Conservation (phyloP, 2,113 vertebrate species). For the Pardalotus punctatus region DNA sequence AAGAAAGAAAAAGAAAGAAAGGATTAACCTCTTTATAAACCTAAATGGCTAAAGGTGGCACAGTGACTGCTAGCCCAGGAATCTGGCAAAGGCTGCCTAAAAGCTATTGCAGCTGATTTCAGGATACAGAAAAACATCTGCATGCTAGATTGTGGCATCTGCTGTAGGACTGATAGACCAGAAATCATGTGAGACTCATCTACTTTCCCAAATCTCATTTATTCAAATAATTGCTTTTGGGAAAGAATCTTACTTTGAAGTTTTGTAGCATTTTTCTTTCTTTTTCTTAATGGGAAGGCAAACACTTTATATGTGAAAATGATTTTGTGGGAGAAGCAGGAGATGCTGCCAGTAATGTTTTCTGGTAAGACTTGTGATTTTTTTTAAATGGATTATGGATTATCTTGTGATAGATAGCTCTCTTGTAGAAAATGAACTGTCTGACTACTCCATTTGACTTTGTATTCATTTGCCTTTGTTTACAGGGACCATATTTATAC, state of each 20-base stretch:
- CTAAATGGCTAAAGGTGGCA: neutral
- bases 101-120: neutral
- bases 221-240: neutral
- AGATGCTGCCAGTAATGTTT: neutral
- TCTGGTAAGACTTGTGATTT: neutral
- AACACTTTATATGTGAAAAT: neutral
- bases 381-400: neutral
- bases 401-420: neutral
- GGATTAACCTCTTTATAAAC: neutral
- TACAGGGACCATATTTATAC: constrained; percentile 98
- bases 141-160: neutral
- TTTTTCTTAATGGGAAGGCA: neutral
- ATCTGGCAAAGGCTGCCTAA: neutral
- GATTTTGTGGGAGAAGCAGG: neutral
- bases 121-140: neutral
- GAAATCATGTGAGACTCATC: neutral
- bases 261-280: neutral
- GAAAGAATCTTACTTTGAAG: neutral
- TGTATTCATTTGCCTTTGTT: constrained; percentile 60
- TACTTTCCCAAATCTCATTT: neutral
- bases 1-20: too few relatives aligned
- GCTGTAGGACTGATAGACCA: neutral
- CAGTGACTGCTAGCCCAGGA: neutral
- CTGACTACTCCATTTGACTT: constrained; percentile 29
- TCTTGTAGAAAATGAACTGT: constrained; percentile 2